phyloP scores from a whole-genome alignment of 2,797 vertebrate genomes.

The Craterocephalus amniculus region DNA sequence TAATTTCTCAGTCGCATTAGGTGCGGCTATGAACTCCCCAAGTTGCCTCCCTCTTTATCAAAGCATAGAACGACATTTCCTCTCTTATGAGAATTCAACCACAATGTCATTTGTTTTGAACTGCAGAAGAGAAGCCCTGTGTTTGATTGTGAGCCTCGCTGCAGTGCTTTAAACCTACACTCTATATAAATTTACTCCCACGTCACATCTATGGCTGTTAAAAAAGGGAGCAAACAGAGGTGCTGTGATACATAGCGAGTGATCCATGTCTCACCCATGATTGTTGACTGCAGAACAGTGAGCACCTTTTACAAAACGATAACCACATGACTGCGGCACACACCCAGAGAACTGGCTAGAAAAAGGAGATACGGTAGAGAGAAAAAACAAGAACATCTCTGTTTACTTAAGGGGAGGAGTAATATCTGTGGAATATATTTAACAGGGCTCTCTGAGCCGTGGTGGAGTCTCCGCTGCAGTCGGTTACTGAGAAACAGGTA shows the following conservation, averaged over 20 bases:
- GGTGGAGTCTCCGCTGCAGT: slow-evolving; percentile 29
- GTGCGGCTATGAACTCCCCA: slow-evolving; percentile 44
- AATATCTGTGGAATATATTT: slow-evolving; percentile 50
- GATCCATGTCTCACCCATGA: slow-evolving; percentile 25
- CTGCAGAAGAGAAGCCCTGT: not conserved
- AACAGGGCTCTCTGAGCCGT: slow-evolving; percentile 25
- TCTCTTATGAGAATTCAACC: slow-evolving; percentile 53
- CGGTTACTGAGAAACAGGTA: slow-evolving; percentile 42
- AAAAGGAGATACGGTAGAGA: slow-evolving; percentile 28
- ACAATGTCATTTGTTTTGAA: slow-evolving; percentile 24
- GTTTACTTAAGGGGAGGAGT: slow-evolving; percentile 59
- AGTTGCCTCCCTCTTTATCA: slow-evolving; percentile 41
- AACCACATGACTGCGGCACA: slow-evolving; percentile 45
- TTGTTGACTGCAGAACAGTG: slow-evolving; percentile 25
- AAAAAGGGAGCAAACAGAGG: not conserved
- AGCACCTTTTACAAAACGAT: slow-evolving; percentile 35
- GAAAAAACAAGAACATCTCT: slow-evolving; percentile 58
- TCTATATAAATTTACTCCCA: not conserved
- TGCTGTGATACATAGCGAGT: slow-evolving; percentile 6
- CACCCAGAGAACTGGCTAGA: slow-evolving; percentile 27
- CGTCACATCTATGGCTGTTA: not conserved
- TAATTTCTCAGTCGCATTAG: slow-evolving; percentile 36
- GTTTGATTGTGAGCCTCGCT: slow-evolving; percentile 33
- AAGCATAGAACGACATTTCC: slow-evolving; percentile 52
- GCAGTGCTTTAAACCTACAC: not conserved